Base-by-base conservation (phyloP, 2,797 vertebrate genomes). In the Parauchenoglanis ngamensis region DNA sequence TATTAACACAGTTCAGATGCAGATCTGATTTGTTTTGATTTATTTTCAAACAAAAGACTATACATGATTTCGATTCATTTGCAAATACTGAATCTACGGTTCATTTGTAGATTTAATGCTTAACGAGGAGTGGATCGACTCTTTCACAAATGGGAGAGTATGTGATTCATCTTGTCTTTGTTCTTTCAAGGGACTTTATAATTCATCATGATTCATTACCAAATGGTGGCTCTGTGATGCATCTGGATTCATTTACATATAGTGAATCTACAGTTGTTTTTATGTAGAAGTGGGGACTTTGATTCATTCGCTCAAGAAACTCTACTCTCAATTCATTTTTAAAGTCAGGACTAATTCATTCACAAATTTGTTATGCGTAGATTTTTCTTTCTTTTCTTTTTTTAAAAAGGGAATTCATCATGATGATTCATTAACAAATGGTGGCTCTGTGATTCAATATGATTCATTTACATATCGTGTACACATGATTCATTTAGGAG, bases 141-240 rank as follows among this genome's bases (percentile, higher is more conserved):
- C 5, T 3, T 44, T 31, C 75, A 28, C n/a, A 54, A n/a, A 17
- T 10, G 75, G 44, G 44, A 8, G n/a, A 54, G 75, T 28, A 28
- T 3, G 49, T 8, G 7, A 54, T 17, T 54, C n/a, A 19, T n/a
- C 25, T 15, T 73, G 44, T 46, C 46, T 70, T 70, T 40, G 31
- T 46, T 25, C 35, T 7, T 35, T 15, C 19, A 44, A 75, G 2
- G 7, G 25, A 15, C 25, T 19, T 77, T 19, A 73, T 10, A 31
- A 31, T 54, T 52, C 46, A 76, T 54, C 49, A 54, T 56, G 15
- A 77, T 77, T 77, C 75, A 77, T 77, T 19, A 31, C n/a, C 75
- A 77, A 31, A 31, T 77, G 75, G 49, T 13, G n/a, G n/a, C 15
- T 54, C 2, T 1, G 7, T 76, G 73, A 54, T 76, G 52, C n/a